Conservation (phyloP, 2,888 invertebrate species). For the Flabesymbios commensalis region DNA sequence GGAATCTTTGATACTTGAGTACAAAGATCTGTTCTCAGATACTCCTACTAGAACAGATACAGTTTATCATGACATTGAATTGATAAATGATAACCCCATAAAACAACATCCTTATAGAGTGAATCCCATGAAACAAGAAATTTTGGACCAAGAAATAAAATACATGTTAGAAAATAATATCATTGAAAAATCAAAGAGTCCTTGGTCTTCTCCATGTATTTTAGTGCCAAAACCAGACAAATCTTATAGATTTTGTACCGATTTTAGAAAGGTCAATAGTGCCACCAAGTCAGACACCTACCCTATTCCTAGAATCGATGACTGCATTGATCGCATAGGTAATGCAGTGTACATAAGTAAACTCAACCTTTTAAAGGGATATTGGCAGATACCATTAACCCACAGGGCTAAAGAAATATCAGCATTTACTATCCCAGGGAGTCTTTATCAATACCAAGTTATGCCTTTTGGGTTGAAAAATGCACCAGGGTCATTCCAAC, state of each 20-base stretch:
- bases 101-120: neutral
- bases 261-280: neutral
- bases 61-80: neutral
- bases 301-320: neutral
- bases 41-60: neutral
- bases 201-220: neutral
- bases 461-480: slow-evolving; percentile 5
- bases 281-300: neutral
- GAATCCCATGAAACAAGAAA: neutral
- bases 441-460: neutral
- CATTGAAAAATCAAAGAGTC: neutral
- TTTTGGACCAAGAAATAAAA: neutral
- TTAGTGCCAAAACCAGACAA: neutral
- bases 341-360: neutral
- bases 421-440: slow-evolving; percentile 1
- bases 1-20: no score
- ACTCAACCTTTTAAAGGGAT: neutral
- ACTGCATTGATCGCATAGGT: neutral
- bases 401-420: neutral
- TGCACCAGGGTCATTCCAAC: slow-evolving; percentile 4
- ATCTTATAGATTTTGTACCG: no score
- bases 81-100: neutral
- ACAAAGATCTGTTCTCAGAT: slow-evolving; percentile 3
- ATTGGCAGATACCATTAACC: neutral
- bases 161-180: neutral